Conservation (phyloP, 2,888 invertebrate species). For the Melitaea athalia region DNA sequence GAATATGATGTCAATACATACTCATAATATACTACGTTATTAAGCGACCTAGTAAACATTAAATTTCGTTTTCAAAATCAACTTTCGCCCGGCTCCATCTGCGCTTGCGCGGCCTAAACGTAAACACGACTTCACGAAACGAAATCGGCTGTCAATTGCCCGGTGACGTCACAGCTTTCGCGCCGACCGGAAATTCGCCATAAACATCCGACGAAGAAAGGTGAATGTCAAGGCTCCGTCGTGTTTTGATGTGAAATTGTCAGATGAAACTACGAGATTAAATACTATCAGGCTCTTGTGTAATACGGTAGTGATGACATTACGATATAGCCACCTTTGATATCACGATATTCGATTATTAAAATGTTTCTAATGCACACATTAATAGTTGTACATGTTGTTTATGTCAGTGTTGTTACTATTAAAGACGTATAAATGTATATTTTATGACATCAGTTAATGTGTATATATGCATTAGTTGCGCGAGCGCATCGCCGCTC, state of each 20-base stretch:
- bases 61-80: slow-evolving; percentile 37
- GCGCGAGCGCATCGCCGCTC: slow-evolving; percentile 44
- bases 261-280: slow-evolving; percentile 31
- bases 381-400: slow-evolving; percentile 8
- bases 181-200: slow-evolving; percentile 64
- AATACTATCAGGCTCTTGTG: slow-evolving; percentile 20
- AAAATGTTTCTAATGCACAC: slow-evolving; percentile 6
- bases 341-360: not conserved
- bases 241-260: slow-evolving; percentile 45
- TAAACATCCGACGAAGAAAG: slow-evolving; percentile 60
- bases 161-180: slow-evolving; percentile 62
- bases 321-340: not conserved
- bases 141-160: slow-evolving; percentile 53
- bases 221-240: slow-evolving; percentile 71
- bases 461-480: slow-evolving; percentile 31
- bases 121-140: slow-evolving; percentile 41
- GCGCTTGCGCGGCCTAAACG: slow-evolving; percentile 34
- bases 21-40: not conserved
- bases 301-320: slow-evolving; percentile 17
- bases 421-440: slow-evolving; percentile 32
- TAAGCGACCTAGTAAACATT: slow-evolving; percentile 19
- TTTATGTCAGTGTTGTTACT: slow-evolving; percentile 21
- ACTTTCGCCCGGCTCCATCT: slow-evolving; percentile 40
- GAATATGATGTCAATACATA: not conserved
- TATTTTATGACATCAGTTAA: slow-evolving; percentile 28